Base-by-base conservation (phyloP, 2,888 invertebrate genomes). In the Osedax fenrisi region DNA sequence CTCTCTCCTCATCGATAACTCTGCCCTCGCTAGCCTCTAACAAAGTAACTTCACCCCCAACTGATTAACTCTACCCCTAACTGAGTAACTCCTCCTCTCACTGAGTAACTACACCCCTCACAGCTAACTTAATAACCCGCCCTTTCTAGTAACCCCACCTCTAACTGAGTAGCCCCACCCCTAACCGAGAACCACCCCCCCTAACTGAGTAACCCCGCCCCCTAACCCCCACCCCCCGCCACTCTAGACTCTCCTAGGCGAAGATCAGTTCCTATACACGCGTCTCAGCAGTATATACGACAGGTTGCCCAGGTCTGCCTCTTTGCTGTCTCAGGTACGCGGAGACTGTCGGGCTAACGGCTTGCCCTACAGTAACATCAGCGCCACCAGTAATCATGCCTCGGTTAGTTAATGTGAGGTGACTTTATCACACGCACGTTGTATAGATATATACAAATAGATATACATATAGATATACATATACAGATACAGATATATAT, bases 251-350 rank as follows among this genome's bases (percentile, higher is more conserved):
- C 74, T 83, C 23, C 80, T 83, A 10, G 84, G 83, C 68, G 83
- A 84, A 79, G 84, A 84, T 76, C 83, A 84, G 80, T 84, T 83
- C 77, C 79, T 84, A n/a, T 83, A 83, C 77, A 84, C 83, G 2
- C 77, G 84, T 26, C 80, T 84, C 25, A 84, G 84, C 78, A 81
- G 80, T 74, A 78, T 84, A 56, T 82, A 81, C 78, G 84, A 84
- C 76, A 78, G 79, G 68, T 82, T 84, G 81, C 84, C 83, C 3
- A 5, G 41, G 5, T 41, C 41, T 5, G 17, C 5, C 41, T 41
- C 41, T 41, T 17, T 41, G 41, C 5, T 41, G 5, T 5, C 10
- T 41, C 41, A 41, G 41, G 41, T 41, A 17, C 10, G 5, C 10
- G 41, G 41, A 10, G 17, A 41, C 17, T 41, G 41, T 17, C 41